A percentile compares a stretch with the other conserved stretches of the same genome.
Conservation (phyloP, 2,797 vertebrate genomes). For the Hoplostethus atlanticus region DNA sequence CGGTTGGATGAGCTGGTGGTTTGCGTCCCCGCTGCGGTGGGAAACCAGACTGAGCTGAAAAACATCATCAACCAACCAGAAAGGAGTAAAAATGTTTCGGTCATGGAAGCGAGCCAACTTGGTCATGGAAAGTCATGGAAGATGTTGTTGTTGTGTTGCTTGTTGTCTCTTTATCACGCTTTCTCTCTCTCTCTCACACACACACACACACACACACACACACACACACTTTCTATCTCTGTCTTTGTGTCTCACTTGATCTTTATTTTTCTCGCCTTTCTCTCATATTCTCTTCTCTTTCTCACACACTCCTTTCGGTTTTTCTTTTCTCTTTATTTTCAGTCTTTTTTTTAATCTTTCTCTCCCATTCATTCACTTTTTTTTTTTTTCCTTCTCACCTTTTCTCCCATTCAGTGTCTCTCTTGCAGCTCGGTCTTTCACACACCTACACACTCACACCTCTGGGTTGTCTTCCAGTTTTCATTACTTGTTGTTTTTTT, state of each 20-base stretch:
- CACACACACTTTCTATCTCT: too few species aligned
- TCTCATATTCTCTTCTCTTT: too few species aligned
- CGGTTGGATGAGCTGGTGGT: too few species aligned
- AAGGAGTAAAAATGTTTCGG: too few species aligned
- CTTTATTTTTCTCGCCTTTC: too few species aligned
- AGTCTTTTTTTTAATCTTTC: neutral
- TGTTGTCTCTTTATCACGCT: neutral
- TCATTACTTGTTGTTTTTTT: slow-evolving; percentile 20
- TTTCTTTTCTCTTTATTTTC: neutral
- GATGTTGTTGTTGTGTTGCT: neutral
- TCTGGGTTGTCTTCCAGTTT: slow-evolving; percentile 8
- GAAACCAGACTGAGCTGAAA: too few species aligned
- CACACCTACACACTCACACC: slow-evolving; percentile 1
- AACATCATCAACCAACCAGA: too few species aligned
- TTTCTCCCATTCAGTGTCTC: neutral
- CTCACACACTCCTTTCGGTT: neutral
- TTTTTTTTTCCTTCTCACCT: neutral
- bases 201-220: neutral
- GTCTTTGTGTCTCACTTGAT: too few species aligned
- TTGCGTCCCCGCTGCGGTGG: too few species aligned
- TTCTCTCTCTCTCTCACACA: neutral
- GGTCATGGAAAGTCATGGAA: too few species aligned
- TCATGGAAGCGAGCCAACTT: too few species aligned
- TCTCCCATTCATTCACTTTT: neutral
- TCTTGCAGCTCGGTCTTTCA: neutral